phyloP scores from a whole-genome alignment of 2,888 invertebrate species.

The Gnatocerus cornutus region DNA sequence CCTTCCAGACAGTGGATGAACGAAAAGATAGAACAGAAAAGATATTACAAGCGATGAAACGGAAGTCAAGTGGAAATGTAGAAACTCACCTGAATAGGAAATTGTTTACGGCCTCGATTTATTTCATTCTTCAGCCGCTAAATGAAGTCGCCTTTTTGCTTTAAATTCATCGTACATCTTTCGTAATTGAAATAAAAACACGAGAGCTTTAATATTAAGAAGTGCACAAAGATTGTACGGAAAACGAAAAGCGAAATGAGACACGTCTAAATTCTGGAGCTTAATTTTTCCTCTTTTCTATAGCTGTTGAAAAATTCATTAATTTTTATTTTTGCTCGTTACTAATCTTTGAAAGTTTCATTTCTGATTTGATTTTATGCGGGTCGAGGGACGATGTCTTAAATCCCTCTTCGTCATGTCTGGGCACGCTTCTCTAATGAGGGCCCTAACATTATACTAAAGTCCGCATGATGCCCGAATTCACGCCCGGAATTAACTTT shows the following conservation, averaged over 20 bases:
- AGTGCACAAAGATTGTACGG: constrained; percentile 51
- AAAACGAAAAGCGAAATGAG: constrained; percentile 49
- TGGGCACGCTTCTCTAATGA: constrained; percentile 66
- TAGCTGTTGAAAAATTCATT: constrained; percentile 62
- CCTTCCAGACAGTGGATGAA: neutral
- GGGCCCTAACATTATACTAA: constrained; percentile 32
- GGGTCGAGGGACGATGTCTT: constrained; percentile 52
- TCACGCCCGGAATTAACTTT: constrained; percentile 38
- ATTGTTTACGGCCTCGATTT: constrained; percentile 39
- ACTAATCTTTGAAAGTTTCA: constrained; percentile 63
- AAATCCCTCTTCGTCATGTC: constrained; percentile 67
- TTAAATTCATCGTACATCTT: constrained; percentile 51
- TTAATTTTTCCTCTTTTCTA: constrained; percentile 54
- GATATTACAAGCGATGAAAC: constrained; percentile 11
- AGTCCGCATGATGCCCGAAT: constrained; percentile 36
- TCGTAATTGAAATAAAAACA: constrained; percentile 60
- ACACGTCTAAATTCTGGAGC: constrained; percentile 49
- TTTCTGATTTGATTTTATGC: constrained; percentile 59
- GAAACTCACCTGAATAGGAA: constrained; percentile 27
- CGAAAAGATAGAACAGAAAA: neutral
- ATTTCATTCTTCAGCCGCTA: constrained; percentile 32
- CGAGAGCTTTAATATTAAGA: constrained; percentile 54
- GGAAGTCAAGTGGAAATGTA: constrained; percentile 21
- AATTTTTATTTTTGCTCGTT: constrained; percentile 64
- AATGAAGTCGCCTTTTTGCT: constrained; percentile 37